Evolutionary conservation across 1,140 invertebrate genomes (phyloP).

Genomic region (roundworm (Caenorhabditis elegans)): WBcel235 BX284605.5:14331501-14332000

Average conservation of each 20-base stretch:
- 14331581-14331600: too few relatives aligned
- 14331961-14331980: too few relatives aligned
- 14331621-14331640: too few relatives aligned
- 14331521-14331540: too few relatives aligned
- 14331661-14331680: too few relatives aligned
- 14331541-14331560: too few relatives aligned
- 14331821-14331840: background rate
- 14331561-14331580: too few relatives aligned
- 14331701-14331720: background rate
- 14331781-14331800: background rate
- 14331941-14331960: background rate
- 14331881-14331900: background rate
- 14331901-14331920: background rate
- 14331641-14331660: too few relatives aligned
- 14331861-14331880: background rate
- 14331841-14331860: background rate
- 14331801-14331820: background rate
- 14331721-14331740: background rate
- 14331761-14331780: background rate
- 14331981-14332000: too few relatives aligned
- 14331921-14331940: background rate
- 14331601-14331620: too few relatives aligned
- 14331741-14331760: background rate
- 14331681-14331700: background rate
- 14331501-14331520: too few relatives aligned